Conservation (phyloP, 2,797 vertebrate species). For the Sebastes vulpes region DNA sequence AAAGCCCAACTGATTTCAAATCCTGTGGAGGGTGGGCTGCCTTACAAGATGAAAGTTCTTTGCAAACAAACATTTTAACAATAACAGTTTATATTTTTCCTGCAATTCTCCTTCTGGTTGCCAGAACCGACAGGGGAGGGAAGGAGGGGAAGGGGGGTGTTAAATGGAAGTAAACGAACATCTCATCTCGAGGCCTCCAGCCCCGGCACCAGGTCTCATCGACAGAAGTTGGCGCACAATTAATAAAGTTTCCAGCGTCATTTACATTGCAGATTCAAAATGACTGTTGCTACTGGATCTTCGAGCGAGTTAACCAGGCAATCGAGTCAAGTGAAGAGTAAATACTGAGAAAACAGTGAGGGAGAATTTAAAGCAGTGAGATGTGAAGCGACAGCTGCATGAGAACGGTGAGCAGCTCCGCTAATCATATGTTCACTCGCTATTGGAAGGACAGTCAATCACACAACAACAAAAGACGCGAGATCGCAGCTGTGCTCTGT, state of each 20-base stretch:
- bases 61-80: conserved; percentile 90
- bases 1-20: conserved; percentile 83
- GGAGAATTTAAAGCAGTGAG: conserved; percentile 39
- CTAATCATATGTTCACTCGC: conserved; percentile 78
- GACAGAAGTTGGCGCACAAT: conserved; percentile 76
- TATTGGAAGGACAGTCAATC: conserved; percentile 79
- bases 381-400: conserved; percentile 71
- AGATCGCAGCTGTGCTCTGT: conserved; percentile 78
- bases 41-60: conserved; percentile 89
- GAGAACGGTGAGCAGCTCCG: conserved; percentile 62
- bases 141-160: conserved; percentile 50
- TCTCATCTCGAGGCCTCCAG: conserved; percentile 78
- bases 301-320: conserved; percentile 35
- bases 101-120: conserved; percentile 79
- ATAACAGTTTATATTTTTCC: conserved; percentile 87
- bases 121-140: conserved; percentile 69
- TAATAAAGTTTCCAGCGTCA: conserved; percentile 79
- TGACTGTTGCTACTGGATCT: conserved; percentile 37
- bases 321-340: conserved; percentile 33
- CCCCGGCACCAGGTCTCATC: conserved; percentile 66
- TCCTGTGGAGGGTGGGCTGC: conserved; percentile 87
- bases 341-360: conserved; percentile 14
- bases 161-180: conserved; percentile 83
- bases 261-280: conserved; percentile 78
- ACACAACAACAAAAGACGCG: conserved; percentile 66